phyloP scores from a whole-genome alignment of 2,113 vertebrate genomes.

The Smithornis capensis region DNA sequence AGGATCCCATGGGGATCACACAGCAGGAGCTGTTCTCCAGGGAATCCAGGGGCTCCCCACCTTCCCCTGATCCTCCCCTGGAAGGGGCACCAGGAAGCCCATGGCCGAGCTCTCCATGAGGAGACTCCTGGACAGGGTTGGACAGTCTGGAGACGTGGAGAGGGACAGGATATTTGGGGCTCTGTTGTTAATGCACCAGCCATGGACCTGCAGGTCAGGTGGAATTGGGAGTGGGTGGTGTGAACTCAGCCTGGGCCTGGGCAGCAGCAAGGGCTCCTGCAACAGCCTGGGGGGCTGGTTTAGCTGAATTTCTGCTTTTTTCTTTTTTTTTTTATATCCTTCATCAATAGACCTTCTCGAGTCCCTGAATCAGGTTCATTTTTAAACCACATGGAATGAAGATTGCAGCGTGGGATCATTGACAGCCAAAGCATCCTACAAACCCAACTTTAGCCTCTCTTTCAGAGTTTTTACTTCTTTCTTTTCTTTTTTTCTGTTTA shows the following conservation, averaged over 20 bases:
- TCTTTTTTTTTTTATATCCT: background rate
- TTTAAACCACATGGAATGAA: background rate
- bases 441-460: background rate
- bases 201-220: background rate
- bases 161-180: no score
- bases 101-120: background rate
- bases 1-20: no score
- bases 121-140: background rate
- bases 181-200: no score
- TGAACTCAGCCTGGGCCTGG: background rate
- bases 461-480: background rate
- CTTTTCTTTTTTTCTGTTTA: background rate
- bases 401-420: background rate
- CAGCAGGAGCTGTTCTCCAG: background rate
- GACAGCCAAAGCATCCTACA: background rate
- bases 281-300: background rate
- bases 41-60: background rate
- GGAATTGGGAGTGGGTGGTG: background rate
- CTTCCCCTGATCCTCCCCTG: background rate
- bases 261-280: rapidly evolving
- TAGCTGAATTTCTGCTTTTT: background rate
- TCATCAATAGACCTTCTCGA: background rate
- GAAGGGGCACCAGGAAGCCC: background rate
- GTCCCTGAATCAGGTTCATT: background rate
- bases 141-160: no score